These are phyloP conservation scores for Pseudomyrmex pallidus DNA, from an alignment of 1,140 invertebrate species.

Conservation along the genomic window DNA sequence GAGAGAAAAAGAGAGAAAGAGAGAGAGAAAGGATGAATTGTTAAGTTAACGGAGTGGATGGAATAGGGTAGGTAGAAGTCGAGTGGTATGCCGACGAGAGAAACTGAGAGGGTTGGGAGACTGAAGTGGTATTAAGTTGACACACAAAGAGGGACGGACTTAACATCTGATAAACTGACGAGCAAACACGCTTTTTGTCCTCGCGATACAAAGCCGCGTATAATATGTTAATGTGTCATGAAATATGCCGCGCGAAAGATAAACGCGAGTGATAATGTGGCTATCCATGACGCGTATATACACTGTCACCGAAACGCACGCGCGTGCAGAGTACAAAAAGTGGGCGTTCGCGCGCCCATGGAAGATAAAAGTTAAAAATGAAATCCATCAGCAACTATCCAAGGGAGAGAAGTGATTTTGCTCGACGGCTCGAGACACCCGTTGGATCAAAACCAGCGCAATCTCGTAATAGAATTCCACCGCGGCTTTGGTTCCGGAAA, in stretches of 20 bases:
- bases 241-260: slow-evolving; percentile 72
- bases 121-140: slow-evolving; percentile 79
- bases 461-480: slow-evolving; percentile 60
- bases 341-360: background rate
- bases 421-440: slow-evolving; percentile 14
- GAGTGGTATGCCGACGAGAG: slow-evolving; percentile 49
- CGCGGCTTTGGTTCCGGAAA: slow-evolving; percentile 44
- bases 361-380: slow-evolving; percentile 45
- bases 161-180: slow-evolving; percentile 80
- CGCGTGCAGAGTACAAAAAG: background rate
- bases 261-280: slow-evolving; percentile 41
- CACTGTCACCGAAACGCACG: background rate
- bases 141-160: slow-evolving; percentile 76
- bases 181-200: slow-evolving; percentile 80
- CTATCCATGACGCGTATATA: too few relatives aligned
- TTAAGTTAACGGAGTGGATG: background rate
- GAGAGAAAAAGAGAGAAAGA: slow-evolving; percentile 2
- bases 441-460: slow-evolving; percentile 53
- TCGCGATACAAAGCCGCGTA: slow-evolving; percentile 51
- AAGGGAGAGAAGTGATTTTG: background rate
- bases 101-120: slow-evolving; percentile 55
- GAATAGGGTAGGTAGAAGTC: background rate
- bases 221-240: slow-evolving; percentile 79
- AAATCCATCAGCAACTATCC: slow-evolving; percentile 5
- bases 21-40: background rate